Evolutionary conservation across 2,113 vertebrate species (phyloP).

Genomic region (Nyctibius bracteatus): DNA sequence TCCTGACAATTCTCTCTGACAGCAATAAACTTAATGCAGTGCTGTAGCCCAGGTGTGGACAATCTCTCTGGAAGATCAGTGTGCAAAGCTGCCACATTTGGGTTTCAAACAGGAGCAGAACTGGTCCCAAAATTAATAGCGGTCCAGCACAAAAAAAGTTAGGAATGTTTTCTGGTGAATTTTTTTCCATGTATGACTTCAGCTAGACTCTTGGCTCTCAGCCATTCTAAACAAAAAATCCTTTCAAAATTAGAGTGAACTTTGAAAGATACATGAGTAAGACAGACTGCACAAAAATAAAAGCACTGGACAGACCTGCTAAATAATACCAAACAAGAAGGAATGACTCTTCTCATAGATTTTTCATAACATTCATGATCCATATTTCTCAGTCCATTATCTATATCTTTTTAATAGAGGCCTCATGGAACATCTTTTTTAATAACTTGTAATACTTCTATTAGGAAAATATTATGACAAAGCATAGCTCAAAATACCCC

Average conservation of each 20-base stretch:
- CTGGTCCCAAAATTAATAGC: neutral
- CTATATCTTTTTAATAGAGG: slow-evolving; percentile 11
- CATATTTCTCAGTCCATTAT: slow-evolving; percentile 1
- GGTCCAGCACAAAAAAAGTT: neutral
- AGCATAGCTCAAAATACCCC: slow-evolving; percentile 33
- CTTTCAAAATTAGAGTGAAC: slow-evolving; percentile 52
- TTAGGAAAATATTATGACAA: neutral
- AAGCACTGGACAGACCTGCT: neutral
- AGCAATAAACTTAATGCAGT: neutral
- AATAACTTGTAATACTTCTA: neutral
- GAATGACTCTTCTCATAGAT: neutral
- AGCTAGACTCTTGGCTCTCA: slow-evolving; percentile 35
- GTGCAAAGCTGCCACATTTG: neutral
- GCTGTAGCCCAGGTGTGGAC: neutral
- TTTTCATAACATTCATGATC: slow-evolving; percentile 22
- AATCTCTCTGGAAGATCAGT: neutral
- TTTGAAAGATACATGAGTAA: neutral
- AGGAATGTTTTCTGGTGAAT: slow-evolving; percentile 21
- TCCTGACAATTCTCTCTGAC: neutral
- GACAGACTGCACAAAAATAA: slow-evolving; percentile 20
- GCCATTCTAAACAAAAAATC: slow-evolving; percentile 62
- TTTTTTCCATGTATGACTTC: slow-evolving; percentile 58
- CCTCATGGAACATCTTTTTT: neutral
- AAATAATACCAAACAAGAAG: slow-evolving; percentile 9
- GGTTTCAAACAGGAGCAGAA: slow-evolving; percentile 4